These are phyloP conservation scores for Psylliodes chrysocephalus DNA, from an alignment of 2,888 invertebrate species.

Conservation along the genomic window DNA sequence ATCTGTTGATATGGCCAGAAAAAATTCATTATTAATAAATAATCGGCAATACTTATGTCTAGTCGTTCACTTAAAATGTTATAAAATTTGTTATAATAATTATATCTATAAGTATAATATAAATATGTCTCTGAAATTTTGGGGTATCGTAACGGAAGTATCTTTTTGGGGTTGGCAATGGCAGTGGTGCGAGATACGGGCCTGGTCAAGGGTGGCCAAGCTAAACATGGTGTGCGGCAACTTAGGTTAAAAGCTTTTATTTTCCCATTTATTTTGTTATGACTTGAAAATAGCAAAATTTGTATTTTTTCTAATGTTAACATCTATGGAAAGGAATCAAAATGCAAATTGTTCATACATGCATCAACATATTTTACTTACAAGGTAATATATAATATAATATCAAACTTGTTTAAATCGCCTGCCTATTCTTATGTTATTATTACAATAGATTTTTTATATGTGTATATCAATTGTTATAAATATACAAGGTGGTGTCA, in stretches of 20 bases:
- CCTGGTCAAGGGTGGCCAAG: constrained; percentile 34
- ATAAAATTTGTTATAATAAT: too few relatives aligned
- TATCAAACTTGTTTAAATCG: background rate
- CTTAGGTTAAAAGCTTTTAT: constrained; percentile 43
- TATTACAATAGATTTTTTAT: background rate
- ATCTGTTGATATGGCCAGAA: too few relatives aligned
- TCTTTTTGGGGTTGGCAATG: background rate
- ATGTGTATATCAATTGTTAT: background rate
- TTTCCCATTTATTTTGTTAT: constrained; percentile 47
- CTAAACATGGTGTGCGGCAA: constrained; percentile 43
- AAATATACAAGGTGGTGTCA: too few relatives aligned
- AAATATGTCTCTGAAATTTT: too few relatives aligned
- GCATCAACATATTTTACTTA: constrained; percentile 63
- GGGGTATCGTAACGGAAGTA: too few relatives aligned
- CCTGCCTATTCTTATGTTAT: background rate
- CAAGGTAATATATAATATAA: constrained; percentile 60
- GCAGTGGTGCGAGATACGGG: background rate
- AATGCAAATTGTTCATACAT: constrained; percentile 61
- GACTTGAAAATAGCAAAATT: constrained; percentile 37
- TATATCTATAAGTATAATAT: too few relatives aligned
- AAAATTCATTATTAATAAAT: too few relatives aligned
- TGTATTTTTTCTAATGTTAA: constrained; percentile 52
- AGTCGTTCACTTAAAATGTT: too few relatives aligned
- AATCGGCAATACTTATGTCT: too few relatives aligned
- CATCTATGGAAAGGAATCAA: constrained; percentile 55